These are phyloP conservation scores for Drosophila helvetica DNA, from an alignment of 2,888 invertebrate species.

Conservation along the genomic window DNA sequence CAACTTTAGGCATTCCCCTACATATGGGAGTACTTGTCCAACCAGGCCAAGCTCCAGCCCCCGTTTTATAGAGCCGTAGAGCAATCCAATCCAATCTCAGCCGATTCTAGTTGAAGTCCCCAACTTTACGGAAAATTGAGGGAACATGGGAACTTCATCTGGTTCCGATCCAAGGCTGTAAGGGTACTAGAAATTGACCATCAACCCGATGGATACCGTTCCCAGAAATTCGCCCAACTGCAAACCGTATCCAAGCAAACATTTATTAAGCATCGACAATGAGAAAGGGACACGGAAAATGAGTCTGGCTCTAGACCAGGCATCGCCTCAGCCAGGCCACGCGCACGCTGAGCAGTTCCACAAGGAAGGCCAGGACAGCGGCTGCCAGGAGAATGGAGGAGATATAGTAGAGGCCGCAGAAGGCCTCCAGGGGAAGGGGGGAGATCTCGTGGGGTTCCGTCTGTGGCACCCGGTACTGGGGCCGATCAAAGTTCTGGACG, in stretches of 20 bases:
- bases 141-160: no score
- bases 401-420: slow-evolving; percentile 51
- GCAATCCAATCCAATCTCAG: no score
- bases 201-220: no score
- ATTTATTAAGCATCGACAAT: not conserved
- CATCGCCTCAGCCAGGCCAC: slow-evolving; percentile 42
- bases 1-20: no score
- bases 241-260: not conserved
- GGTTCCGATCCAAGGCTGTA: no score
- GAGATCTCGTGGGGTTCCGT: slow-evolving; percentile 9
- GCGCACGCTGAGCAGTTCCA: slow-evolving; percentile 54
- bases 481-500: slow-evolving; percentile 35
- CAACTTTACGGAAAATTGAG: no score
- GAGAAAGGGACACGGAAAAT: not conserved
- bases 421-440: slow-evolving; percentile 34
- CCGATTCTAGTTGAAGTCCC: no score
- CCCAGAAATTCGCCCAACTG: no score
- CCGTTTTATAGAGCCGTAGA: not conserved
- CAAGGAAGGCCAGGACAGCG: slow-evolving; percentile 33
- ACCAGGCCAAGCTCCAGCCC: not conserved
- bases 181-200: no score
- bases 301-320: slow-evolving; percentile 20
- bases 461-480: not conserved
- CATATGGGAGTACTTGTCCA: no score
- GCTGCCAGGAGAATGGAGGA: slow-evolving; percentile 20